Base-by-base conservation (phyloP, 2,113 vertebrate species). In the Nestor notabilis region DNA sequence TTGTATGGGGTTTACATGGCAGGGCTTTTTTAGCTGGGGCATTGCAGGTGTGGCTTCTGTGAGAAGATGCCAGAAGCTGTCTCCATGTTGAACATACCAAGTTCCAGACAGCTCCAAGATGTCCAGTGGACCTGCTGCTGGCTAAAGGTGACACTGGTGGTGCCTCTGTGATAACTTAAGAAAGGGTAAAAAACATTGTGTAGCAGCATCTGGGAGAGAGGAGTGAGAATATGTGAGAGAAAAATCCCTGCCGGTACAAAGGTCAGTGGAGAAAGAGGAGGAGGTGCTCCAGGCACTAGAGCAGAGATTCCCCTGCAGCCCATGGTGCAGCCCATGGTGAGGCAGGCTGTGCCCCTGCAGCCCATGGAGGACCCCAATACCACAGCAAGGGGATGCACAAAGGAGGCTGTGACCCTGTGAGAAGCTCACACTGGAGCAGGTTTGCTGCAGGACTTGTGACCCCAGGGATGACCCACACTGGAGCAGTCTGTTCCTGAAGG, bases 391-490 rank as follows among this genome's bases (percentile, higher is more conserved):
- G 49, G 17, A n/a, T 75, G 9, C 5, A 12, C 0, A 0, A 55
- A 75, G 27, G 7, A 79, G 14, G 1, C 14, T 79, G 27, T 83
- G 37, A 53, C 5, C 27, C 20, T 8, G 17, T 39, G 28, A 5
- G 17, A 66, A 61, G 20, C 14, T 4, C 4, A 7, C 3, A 3
- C 7, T 23, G 52, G 9, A 58, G 2, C 31, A 52, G 24, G 6
- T 52, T 79, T 65, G 2, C 19, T n/a, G 27, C 11, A 39, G 19
- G 18, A 29, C 9, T 58, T 24, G 21, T 65, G 35, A 65, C 4
- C 7, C 25, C 1, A 0, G 29, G 7, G 8, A 10, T 5, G 5
- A 47, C 6, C 25, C 21, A 21, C 3, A 0, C 9, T 44, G 41
- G 16, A 39, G 6, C 44, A 77, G 27, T 15, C n/a, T 37, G 33